Evolutionary conservation across 2,113 vertebrate genomes (phyloP).

Genomic region (Eidolon helvum): DNA sequence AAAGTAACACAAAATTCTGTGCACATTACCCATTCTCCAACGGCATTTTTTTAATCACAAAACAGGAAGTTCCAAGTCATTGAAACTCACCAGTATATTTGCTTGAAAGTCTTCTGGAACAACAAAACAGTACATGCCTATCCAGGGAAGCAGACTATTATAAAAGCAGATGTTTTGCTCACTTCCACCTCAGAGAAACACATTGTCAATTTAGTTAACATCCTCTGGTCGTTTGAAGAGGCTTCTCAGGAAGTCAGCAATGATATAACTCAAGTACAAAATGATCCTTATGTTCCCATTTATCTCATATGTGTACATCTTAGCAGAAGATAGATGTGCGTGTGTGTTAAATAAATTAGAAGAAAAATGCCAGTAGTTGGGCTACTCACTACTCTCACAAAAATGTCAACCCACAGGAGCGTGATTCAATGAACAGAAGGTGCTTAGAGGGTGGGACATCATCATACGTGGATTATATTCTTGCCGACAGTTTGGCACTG

Average conservation of each 20-base stretch:
- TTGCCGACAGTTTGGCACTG: not conserved
- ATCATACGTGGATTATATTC: not conserved
- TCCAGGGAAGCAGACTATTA: constrained; percentile 51
- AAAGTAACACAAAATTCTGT: not conserved
- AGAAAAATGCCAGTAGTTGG: not conserved
- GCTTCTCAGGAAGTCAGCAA: constrained; percentile 65
- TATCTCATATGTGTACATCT: constrained; percentile 41
- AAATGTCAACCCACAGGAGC: not conserved
- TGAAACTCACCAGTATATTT: constrained; percentile 50
- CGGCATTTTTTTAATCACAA: constrained; percentile 54
- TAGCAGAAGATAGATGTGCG: constrained; percentile 52
- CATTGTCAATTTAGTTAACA: constrained; percentile 44
- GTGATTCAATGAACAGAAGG: not conserved
- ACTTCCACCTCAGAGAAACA: constrained; percentile 41
- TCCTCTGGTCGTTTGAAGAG: constrained; percentile 53
- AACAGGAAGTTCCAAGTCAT: constrained; percentile 75
- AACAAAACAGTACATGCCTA: constrained; percentile 50
- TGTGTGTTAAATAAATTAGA: constrained; percentile 60
- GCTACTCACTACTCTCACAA: not conserved
- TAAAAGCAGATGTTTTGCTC: constrained; percentile 75
- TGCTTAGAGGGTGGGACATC: not conserved
- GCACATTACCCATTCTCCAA: not conserved
- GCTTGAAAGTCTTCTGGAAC: constrained; percentile 65
- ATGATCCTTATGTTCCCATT: constrained; percentile 65
- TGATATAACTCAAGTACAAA: constrained; percentile 38